These are phyloP conservation scores for Oncorhynchus masou DNA, from an alignment of 2,113 vertebrate genomes.

Conservation along the genomic window DNA sequence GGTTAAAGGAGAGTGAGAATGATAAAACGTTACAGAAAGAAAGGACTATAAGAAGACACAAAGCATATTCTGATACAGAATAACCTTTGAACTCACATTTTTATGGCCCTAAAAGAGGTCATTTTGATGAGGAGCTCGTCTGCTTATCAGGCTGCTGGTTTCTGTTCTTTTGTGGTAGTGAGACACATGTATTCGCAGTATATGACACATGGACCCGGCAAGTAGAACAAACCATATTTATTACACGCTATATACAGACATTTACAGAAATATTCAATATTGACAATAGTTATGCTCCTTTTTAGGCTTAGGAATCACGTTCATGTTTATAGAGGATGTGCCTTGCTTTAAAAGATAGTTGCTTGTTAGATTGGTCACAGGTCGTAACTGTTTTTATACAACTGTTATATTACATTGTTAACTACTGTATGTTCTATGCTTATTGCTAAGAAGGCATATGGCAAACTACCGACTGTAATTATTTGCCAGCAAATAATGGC, in stretches of 20 bases:
- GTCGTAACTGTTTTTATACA: background rate
- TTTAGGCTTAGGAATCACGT: background rate
- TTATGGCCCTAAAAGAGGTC: too few relatives aligned
- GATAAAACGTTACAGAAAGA: too few relatives aligned
- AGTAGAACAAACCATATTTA: constrained; percentile 1
- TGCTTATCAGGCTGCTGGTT: too few relatives aligned
- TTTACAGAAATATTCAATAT: constrained; percentile 12
- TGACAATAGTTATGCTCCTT: background rate
- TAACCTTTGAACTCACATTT: too few relatives aligned
- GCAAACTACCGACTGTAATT: too few relatives aligned
- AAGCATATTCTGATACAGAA: too few relatives aligned
- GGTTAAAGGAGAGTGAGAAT: too few relatives aligned
- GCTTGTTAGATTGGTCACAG: background rate
- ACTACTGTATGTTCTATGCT: background rate
- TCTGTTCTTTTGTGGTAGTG: too few relatives aligned
- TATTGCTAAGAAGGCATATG: background rate
- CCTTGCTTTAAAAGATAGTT: background rate
- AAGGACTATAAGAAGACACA: too few relatives aligned
- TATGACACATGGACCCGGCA: background rate
- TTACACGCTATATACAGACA: constrained; percentile 19
- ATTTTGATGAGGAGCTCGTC: too few relatives aligned
- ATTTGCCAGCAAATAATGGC: too few relatives aligned
- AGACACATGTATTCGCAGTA: too few relatives aligned
- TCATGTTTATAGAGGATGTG: background rate
- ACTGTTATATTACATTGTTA: background rate